Conservation (phyloP, 2,113 vertebrate genomes). For the Eira barbara region DNA sequence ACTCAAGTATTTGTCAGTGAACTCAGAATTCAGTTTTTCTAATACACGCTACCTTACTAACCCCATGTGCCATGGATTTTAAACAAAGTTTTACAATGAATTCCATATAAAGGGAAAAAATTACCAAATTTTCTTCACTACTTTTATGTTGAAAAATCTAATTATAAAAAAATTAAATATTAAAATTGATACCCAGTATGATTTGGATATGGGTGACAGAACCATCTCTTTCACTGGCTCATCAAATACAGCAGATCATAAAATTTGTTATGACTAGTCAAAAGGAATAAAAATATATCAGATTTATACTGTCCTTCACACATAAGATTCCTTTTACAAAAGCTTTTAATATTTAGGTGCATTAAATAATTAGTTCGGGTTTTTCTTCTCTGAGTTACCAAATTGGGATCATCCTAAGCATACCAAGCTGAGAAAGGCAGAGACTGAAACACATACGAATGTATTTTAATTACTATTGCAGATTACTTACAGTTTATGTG, state of each 20-base stretch:
- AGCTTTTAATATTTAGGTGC: not conserved
- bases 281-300: not conserved
- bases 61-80: not conserved
- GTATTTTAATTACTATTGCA: constrained; percentile 2
- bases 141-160: not conserved
- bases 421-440: not conserved
- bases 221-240: not conserved
- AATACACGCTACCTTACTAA: not conserved
- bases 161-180: not conserved
- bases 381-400: not conserved
- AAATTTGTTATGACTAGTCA: not conserved
- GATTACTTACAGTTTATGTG: constrained; percentile 88
- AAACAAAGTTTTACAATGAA: not conserved
- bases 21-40: not conserved
- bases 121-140: not conserved
- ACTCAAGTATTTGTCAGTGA: not conserved
- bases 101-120: not conserved
- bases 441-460: not conserved
- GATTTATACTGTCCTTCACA: not conserved
- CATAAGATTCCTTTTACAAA: not conserved
- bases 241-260: not conserved
- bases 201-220: not conserved
- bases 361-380: not conserved
- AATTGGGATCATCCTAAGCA: not conserved
- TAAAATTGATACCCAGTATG: not conserved